phyloP scores from a whole-genome alignment of 1,140 invertebrate species.

The Drosophila lacteicornis region DNA sequence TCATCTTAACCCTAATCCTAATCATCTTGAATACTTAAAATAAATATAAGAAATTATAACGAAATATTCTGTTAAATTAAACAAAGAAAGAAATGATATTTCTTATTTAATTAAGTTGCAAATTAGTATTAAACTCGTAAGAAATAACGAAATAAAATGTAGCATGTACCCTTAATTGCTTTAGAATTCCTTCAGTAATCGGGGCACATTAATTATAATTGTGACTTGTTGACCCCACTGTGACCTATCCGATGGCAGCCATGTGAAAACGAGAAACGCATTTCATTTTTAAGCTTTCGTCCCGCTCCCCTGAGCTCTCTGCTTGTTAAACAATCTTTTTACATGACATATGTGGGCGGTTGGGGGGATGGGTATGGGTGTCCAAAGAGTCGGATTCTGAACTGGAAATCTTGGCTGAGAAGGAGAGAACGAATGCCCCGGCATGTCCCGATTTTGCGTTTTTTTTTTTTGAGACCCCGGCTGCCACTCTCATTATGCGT shows the following conservation, averaged over 20 bases:
- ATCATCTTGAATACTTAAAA: neutral
- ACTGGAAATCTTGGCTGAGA: conserved; percentile 10
- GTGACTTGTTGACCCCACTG: conserved; percentile 18
- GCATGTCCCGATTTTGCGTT: conserved; percentile 26
- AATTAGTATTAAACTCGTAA: too few relatives aligned
- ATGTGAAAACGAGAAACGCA: conserved; percentile 72
- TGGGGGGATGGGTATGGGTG: neutral
- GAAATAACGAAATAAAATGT: neutral
- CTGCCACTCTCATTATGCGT: conserved; percentile 49
- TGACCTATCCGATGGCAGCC: conserved; percentile 31
- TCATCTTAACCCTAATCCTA: too few relatives aligned
- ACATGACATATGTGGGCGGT: conserved; percentile 68
- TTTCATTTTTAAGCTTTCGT: conserved; percentile 75
- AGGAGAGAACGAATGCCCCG: conserved; percentile 20
- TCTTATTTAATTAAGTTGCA: too few relatives aligned
- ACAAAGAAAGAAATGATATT: neutral
- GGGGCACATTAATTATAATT: conserved; percentile 2
- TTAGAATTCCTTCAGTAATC: too few relatives aligned
- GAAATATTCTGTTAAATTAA: neutral
- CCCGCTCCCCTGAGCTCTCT: conserved; percentile 2
- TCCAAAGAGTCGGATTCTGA: conserved; percentile 16
- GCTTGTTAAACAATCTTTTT: conserved; percentile 78
- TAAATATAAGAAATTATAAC: neutral
- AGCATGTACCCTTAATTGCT: neutral
- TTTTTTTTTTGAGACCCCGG: conserved; percentile 3